Percentiles rank a stretch among this genome's conserved stretches.
Conservation (phyloP, 2,888 invertebrate species). For the Fissipunctia ypsillon region DNA sequence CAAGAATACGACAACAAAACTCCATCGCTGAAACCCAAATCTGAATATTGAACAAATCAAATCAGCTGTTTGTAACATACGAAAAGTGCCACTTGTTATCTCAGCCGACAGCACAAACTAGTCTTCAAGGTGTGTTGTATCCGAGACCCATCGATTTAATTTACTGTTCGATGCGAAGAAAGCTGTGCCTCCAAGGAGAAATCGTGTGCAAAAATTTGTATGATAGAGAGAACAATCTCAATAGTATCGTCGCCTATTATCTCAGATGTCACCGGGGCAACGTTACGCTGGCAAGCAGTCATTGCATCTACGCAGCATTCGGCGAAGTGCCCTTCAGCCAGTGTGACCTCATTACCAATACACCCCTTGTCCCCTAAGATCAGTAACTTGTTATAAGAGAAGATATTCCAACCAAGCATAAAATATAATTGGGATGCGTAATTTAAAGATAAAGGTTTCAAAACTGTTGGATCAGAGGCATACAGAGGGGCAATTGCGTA, state of each 20-base stretch:
- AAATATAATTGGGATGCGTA: not conserved
- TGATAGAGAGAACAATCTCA: slow-evolving; percentile 32
- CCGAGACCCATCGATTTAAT: not conserved
- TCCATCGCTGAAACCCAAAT: not conserved
- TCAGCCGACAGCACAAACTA: not conserved
- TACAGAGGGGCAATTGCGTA: too few relatives aligned
- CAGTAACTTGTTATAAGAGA: slow-evolving; percentile 26
- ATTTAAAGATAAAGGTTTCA: not conserved
- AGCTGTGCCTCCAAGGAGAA: slow-evolving; percentile 15
- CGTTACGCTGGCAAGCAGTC: slow-evolving; percentile 15
- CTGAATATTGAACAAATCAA: not conserved
- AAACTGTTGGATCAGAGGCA: not conserved
- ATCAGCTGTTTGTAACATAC: not conserved
- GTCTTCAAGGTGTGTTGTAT: slow-evolving; percentile 22
- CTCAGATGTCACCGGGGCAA: slow-evolving; percentile 36
- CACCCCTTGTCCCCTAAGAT: slow-evolving; percentile 20
- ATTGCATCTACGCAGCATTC: slow-evolving; percentile 27
- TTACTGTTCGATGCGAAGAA: slow-evolving; percentile 19
- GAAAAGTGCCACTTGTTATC: not conserved
- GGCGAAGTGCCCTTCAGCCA: slow-evolving; percentile 22
- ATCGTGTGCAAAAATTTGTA: slow-evolving; percentile 27
- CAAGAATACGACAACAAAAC: not conserved
- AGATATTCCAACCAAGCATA: slow-evolving; percentile 13
- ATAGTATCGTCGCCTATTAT: slow-evolving; percentile 27
- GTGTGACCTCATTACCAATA: slow-evolving; percentile 29